phyloP scores from a whole-genome alignment of 2,797 vertebrate genomes.

The Pseudotriccus pelzelni region DNA sequence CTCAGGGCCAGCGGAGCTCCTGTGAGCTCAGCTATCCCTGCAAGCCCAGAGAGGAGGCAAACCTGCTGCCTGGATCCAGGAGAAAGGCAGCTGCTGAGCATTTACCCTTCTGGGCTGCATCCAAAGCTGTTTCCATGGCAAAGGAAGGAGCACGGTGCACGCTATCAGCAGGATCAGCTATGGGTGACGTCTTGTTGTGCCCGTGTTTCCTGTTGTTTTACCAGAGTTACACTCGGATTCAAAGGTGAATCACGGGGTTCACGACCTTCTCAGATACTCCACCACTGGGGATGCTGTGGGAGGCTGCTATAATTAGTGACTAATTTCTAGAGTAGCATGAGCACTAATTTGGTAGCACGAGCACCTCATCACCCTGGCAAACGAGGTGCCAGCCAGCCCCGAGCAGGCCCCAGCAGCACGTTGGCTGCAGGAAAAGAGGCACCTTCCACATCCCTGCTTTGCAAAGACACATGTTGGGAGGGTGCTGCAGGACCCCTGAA shows the following conservation, averaged over 20 bases:
- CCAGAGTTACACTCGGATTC: background rate
- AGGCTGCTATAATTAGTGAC: constrained; percentile 7
- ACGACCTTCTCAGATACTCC: background rate
- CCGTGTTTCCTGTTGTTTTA: constrained; percentile 36
- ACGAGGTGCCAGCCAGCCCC: accelerated
- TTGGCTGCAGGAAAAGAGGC: background rate
- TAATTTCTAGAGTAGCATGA: constrained; percentile 6
- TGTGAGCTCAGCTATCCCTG: background rate
- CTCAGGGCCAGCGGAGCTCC: background rate
- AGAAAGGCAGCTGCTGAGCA: background rate
- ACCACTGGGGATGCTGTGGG: background rate
- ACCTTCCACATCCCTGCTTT: background rate
- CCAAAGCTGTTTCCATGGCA: background rate
- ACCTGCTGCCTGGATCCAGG: background rate
- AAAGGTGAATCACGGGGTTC: background rate
- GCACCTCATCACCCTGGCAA: background rate
- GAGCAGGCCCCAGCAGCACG: accelerated
- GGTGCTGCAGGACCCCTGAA: background rate
- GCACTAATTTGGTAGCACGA: background rate
- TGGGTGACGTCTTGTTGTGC: background rate
- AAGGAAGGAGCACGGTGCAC: background rate
- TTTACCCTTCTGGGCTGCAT: background rate
- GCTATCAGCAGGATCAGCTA: background rate
- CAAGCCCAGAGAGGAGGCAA: background rate
- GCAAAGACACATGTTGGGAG: background rate